These are phyloP conservation scores for Zaprionus davidi DNA, from an alignment of 1,140 invertebrate genomes.

Conservation along the genomic window DNA sequence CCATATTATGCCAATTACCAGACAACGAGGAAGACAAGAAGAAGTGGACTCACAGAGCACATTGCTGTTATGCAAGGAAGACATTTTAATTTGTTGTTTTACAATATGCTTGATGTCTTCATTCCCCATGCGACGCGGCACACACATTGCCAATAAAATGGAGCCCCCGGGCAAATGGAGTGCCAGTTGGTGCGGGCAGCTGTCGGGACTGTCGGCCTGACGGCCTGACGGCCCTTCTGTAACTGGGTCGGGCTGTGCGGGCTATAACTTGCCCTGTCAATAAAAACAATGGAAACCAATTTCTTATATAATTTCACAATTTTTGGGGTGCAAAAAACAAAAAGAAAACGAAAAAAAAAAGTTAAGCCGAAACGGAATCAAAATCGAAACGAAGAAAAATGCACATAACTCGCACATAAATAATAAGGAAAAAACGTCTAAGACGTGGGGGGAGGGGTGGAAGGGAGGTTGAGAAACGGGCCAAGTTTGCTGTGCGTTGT, in stretches of 20 bases:
- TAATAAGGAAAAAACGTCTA: not conserved
- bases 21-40: not conserved
- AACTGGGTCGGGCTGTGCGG: not conserved
- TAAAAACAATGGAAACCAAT: constrained; percentile 65
- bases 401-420: not conserved
- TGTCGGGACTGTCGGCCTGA: constrained; percentile 2
- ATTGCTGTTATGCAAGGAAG: constrained; percentile 15
- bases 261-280: constrained; percentile 48
- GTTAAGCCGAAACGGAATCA: not conserved
- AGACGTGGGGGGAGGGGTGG: not conserved
- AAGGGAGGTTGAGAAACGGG: no score
- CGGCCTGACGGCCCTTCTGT: not conserved
- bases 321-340: constrained; percentile 21
- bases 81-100: constrained; percentile 70
- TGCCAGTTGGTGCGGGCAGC: constrained; percentile 20
- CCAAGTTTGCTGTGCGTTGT: not conserved
- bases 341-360: not conserved
- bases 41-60: not conserved
- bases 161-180: constrained; percentile 13
- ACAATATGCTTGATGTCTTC: constrained; percentile 53
- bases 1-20: constrained; percentile 4
- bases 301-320: constrained; percentile 68
- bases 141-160: constrained; percentile 29
- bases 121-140: constrained; percentile 26
- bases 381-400: constrained; percentile 9